phyloP scores from a whole-genome alignment of 2,888 invertebrate genomes.

The Machimus atricapillus region DNA sequence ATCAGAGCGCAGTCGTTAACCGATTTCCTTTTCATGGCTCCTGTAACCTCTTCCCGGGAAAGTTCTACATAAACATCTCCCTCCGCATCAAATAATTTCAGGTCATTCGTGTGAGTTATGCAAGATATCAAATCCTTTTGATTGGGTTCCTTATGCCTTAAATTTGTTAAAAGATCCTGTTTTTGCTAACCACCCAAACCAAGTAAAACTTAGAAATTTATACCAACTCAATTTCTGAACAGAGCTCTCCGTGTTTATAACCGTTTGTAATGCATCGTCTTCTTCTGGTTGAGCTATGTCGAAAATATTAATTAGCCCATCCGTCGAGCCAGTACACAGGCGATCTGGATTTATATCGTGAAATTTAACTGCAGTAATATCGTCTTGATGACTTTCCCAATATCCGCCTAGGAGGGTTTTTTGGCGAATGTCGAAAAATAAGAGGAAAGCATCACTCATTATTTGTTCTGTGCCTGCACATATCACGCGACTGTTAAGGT shows the following conservation, averaged over 20 bases:
- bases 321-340: conserved; percentile 79
- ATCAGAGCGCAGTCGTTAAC: conserved; percentile 72
- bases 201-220: conserved; percentile 42
- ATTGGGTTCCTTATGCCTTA: conserved; percentile 57
- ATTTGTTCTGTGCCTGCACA: conserved; percentile 78
- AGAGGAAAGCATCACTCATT: conserved; percentile 73
- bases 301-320: conserved; percentile 86
- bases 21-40: conserved; percentile 67
- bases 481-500: conserved; percentile 72
- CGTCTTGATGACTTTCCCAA: conserved; percentile 83
- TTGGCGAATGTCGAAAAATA: conserved; percentile 82
- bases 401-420: conserved; percentile 76
- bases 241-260: conserved; percentile 80
- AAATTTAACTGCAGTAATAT: conserved; percentile 78
- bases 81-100: conserved; percentile 74
- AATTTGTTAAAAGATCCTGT: background rate
- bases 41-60: conserved; percentile 68
- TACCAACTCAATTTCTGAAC: conserved; percentile 71
- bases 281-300: conserved; percentile 76
- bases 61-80: conserved; percentile 69
- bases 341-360: conserved; percentile 72
- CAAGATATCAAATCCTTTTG: conserved; percentile 68
- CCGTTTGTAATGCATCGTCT: conserved; percentile 79
- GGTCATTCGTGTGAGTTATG: conserved; percentile 74
- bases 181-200: background rate